Percentiles rank a stretch among this genome's conserved stretches.
phyloP scores from a whole-genome alignment of 2,888 invertebrate species.

The Dione vanillae region DNA sequence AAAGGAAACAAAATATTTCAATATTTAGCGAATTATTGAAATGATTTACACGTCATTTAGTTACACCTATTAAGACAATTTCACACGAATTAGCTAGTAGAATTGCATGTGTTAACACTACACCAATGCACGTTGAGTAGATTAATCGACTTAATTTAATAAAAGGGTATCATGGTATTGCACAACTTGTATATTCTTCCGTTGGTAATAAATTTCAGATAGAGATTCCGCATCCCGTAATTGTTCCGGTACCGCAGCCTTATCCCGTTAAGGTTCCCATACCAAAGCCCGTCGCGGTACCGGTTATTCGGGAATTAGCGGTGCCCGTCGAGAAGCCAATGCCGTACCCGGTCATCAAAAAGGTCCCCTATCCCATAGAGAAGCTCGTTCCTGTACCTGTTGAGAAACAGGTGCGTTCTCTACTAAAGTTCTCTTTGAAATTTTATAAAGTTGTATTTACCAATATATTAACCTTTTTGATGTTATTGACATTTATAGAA shows the following conservation, averaged over 20 bases:
- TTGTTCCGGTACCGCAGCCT: conserved; percentile 90
- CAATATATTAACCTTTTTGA: no score
- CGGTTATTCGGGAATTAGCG: conserved; percentile 85
- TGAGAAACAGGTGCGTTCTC: conserved; percentile 86
- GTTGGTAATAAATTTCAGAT: conserved; percentile 73
- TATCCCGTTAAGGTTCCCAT: conserved; percentile 90
- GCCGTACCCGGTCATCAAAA: conserved; percentile 89
- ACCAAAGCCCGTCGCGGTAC: conserved; percentile 88
- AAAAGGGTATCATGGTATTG: conserved; percentile 33
- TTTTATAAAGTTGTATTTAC: neutral
- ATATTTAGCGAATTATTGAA: neutral
- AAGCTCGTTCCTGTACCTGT: conserved; percentile 89
- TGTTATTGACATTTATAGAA: no score
- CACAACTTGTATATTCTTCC: conserved; percentile 35
- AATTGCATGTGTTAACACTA: conserved; percentile 10
- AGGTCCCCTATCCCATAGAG: conserved; percentile 89
- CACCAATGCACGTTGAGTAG: neutral
- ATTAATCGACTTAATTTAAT: neutral
- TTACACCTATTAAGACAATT: conserved; percentile 6
- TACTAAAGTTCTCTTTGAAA: neutral
- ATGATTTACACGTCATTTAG: conserved; percentile 7
- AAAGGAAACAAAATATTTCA: neutral
- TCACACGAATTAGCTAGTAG: conserved; percentile 1
- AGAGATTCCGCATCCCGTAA: conserved; percentile 89
- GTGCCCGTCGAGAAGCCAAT: conserved; percentile 85